These are phyloP conservation scores for Zoroaster sp. DNA, from an alignment of 53 echinoderm and acorn worm genomes.

Conservation along the genomic window DNA sequence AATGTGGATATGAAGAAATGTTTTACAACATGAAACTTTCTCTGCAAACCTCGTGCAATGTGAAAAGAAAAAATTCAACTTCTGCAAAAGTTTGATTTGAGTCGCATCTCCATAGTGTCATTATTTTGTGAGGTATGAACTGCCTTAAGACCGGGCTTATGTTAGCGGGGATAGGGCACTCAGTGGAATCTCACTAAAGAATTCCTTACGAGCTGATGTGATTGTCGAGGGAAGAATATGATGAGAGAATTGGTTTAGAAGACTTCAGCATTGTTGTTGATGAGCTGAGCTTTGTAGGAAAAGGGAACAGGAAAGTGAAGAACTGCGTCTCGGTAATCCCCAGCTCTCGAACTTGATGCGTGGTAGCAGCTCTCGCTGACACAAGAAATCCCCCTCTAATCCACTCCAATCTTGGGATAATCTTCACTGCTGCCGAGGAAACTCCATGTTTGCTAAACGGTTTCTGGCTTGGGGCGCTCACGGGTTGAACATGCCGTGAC, in stretches of 20 bases:
- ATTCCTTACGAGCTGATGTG: background rate
- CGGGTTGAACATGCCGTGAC: background rate
- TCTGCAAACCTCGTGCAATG: no score
- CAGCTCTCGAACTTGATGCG: constrained; percentile 7
- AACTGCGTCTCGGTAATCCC: background rate
- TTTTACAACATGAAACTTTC: no score
- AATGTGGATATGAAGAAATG: no score
- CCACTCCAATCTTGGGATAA: constrained; percentile 15
- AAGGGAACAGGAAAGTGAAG: background rate
- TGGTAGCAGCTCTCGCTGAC: constrained; percentile 23
- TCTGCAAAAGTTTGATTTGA: no score
- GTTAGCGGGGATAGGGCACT: no score
- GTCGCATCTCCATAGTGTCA: no score
- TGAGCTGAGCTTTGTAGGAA: background rate
- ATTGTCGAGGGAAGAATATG: background rate
- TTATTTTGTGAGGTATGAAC: no score
- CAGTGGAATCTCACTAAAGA: background rate
- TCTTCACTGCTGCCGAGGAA: constrained; percentile 30
- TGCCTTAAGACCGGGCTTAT: no score
- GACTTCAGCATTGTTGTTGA: background rate
- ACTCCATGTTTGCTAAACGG: constrained; percentile 38
- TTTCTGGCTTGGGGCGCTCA: constrained; percentile 17
- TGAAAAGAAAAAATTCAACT: no score
- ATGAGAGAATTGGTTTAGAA: background rate
- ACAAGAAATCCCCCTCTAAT: constrained; percentile 26